Percentiles rank a stretch among this genome's conserved stretches.
These are phyloP conservation scores for Acomys russatus DNA, from an alignment of 2,797 vertebrate genomes.

Conservation along the genomic window DNA sequence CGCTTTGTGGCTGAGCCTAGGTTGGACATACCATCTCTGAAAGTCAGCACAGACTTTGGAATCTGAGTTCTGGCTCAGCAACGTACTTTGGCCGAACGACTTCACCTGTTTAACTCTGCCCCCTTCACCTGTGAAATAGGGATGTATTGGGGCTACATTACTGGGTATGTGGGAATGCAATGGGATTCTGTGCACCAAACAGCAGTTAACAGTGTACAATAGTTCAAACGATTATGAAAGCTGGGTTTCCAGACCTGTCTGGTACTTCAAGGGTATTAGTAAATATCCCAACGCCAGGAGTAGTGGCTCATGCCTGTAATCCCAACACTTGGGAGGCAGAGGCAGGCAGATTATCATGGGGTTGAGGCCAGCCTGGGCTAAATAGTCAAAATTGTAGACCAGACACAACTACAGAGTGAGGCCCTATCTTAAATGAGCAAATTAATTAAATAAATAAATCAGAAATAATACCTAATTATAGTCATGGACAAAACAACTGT, in stretches of 20 bases:
- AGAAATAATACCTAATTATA: background rate
- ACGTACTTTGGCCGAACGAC: background rate
- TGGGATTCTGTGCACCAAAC: background rate
- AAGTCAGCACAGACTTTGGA: background rate
- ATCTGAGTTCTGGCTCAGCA: constrained; percentile 34
- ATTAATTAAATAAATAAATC: too few relatives aligned
- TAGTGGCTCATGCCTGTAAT: background rate
- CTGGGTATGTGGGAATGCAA: background rate
- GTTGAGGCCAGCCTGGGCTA: background rate
- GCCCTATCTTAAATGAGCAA: background rate
- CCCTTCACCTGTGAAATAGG: background rate
- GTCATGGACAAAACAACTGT: background rate
- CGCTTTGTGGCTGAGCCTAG: background rate
- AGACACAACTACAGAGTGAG: background rate
- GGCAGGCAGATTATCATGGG: background rate
- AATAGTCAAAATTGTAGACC: background rate
- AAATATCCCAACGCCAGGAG: background rate
- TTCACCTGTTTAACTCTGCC: background rate
- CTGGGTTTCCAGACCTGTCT: background rate
- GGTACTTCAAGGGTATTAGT: constrained; percentile 14
- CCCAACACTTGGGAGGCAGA: background rate
- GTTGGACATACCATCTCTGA: background rate
- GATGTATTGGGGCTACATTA: background rate
- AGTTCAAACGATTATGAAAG: constrained; percentile 13
- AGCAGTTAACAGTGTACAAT: background rate